These are phyloP conservation scores for Ladona fulva DNA, from an alignment of 1,140 invertebrate species.

Conservation along the genomic window DNA sequence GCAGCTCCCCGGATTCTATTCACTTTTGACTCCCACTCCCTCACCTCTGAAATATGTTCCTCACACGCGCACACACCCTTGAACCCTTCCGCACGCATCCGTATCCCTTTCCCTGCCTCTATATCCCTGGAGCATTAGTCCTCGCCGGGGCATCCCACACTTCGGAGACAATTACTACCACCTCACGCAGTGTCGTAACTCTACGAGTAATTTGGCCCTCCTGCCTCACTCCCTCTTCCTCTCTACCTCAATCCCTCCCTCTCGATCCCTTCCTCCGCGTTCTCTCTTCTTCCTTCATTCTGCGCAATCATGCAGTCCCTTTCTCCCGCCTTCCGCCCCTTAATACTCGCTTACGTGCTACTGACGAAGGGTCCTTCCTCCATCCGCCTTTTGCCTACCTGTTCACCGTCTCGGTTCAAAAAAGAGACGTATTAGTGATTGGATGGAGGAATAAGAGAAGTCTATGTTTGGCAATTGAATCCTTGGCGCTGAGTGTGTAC, in stretches of 20 bases:
- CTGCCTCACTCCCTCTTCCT: not conserved
- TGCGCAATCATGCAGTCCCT: not conserved
- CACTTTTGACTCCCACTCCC: too few relatives aligned
- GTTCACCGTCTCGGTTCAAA: too few relatives aligned
- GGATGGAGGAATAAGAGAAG: too few relatives aligned
- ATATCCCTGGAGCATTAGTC: not conserved
- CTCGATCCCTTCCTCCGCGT: not conserved
- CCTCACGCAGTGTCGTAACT: not conserved
- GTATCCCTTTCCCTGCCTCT: not conserved
- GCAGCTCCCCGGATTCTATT: too few relatives aligned
- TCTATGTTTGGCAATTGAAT: too few relatives aligned
- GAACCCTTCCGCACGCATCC: not conserved
- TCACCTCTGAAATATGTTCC: too few relatives aligned
- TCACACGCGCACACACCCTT: not conserved
- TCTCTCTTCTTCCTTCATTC: not conserved
- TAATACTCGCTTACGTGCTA: not conserved
- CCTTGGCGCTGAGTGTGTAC: too few relatives aligned
- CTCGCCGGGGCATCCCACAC: not conserved
- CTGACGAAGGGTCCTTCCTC: not conserved
- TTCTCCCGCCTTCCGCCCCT: not conserved
- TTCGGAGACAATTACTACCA: slow-evolving; percentile 4
- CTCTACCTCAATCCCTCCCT: not conserved
- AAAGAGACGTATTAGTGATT: too few relatives aligned
- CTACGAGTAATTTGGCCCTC: not conserved
- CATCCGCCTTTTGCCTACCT: not conserved